Conservation (phyloP, 2,888 invertebrate species). For the Amblyteles armatorius region DNA sequence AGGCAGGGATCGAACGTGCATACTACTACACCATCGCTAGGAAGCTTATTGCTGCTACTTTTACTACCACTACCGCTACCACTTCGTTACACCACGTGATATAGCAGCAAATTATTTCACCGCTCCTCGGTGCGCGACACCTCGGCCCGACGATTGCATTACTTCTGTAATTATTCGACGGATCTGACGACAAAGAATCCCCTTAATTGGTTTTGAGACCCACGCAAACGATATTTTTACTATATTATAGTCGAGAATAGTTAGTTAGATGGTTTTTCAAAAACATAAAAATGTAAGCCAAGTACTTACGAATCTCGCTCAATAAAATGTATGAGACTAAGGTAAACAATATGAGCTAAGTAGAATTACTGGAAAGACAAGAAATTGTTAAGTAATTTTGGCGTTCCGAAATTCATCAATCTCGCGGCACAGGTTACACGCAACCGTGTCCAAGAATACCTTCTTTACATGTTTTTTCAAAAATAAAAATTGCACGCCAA, state of each 20-base stretch:
- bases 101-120: slow-evolving; percentile 47
- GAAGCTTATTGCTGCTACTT: slow-evolving; percentile 31
- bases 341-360: background rate
- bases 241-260: background rate
- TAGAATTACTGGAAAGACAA: too few species aligned
- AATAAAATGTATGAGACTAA: background rate
- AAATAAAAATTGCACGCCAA: too few species aligned
- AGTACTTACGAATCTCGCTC: background rate
- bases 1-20: slow-evolving; percentile 58
- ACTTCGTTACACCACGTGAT: slow-evolving; percentile 17
- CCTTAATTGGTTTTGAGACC: slow-evolving; percentile 60
- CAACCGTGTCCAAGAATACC: too few species aligned
- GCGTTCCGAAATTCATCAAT: too few species aligned
- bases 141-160: slow-evolving; percentile 46
- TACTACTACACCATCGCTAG: slow-evolving; percentile 34
- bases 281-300: too few species aligned
- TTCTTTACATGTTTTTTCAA: too few species aligned
- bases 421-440: too few species aligned
- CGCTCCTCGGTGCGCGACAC: slow-evolving; percentile 40
- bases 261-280: too few species aligned
- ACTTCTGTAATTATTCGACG: slow-evolving; percentile 59
- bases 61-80: slow-evolving; percentile 22
- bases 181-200: slow-evolving; percentile 52
- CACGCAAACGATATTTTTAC: background rate
- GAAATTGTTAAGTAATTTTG: too few species aligned